Evolutionary conservation across 2,113 vertebrate genomes (phyloP).

Genomic region (Pseudopipra pipra): DNA sequence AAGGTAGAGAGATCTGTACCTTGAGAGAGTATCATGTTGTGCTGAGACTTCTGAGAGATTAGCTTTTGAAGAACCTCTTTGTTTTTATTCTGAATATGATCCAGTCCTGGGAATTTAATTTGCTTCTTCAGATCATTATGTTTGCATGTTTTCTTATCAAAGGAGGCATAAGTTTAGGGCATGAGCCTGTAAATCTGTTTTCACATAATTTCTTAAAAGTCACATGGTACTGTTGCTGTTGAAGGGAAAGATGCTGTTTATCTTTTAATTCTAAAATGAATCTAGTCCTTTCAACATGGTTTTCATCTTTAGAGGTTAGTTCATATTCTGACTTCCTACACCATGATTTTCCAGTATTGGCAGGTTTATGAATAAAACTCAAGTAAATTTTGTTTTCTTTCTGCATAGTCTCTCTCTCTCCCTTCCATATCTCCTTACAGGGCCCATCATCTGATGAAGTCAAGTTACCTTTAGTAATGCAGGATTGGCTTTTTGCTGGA

Average conservation of each 20-base stretch:
- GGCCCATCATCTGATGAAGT: background rate
- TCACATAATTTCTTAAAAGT: conserved; percentile 25
- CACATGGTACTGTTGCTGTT: background rate
- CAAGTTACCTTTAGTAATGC: background rate
- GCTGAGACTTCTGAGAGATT: conserved; percentile 46
- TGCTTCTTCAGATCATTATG: conserved; percentile 24
- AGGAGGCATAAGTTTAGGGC: conserved; percentile 20
- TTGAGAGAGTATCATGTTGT: conserved; percentile 57
- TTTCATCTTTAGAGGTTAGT: background rate
- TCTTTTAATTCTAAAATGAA: background rate
- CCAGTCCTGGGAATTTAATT: conserved; percentile 38
- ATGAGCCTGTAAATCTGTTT: conserved; percentile 42
- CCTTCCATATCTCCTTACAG: background rate
- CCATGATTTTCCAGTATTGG: background rate
- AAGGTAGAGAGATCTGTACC: conserved; percentile 41
- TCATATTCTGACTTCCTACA: background rate
- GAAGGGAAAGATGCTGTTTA: conserved; percentile 6
- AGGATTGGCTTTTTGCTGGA: background rate
- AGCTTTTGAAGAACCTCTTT: conserved; percentile 62
- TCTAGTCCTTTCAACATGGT: background rate
- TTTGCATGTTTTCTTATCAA: conserved; percentile 51
- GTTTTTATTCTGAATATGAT: conserved; percentile 56
- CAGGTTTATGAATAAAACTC: background rate
- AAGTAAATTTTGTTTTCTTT: background rate
- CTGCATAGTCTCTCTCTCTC: background rate